Base-by-base conservation (phyloP, 2,797 vertebrate genomes). In the Myotis vivesi region DNA sequence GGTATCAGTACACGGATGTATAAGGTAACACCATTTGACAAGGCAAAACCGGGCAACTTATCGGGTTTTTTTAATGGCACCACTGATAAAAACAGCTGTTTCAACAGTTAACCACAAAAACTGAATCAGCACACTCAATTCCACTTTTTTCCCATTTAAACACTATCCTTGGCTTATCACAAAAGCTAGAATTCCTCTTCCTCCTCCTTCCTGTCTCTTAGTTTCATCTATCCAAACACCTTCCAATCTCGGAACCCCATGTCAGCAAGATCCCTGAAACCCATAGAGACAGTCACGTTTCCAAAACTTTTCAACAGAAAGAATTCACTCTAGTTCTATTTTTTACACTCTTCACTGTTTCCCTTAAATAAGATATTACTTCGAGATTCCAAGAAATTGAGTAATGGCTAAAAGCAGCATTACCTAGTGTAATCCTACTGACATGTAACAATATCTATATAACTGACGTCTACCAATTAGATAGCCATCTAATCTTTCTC, bases 301-400 rank as follows among this genome's bases (percentile, higher is more conserved):
- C 59, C 51, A 53, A 28, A 88, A 59, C 33, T 71, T 81, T 44
- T 44, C 57, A 66, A 44, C 51, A 72, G 20, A 89, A 62, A 68
- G 16, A 87, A 94, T 79, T 89, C 33, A 38, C 30, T 68, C 68
- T 66, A 2, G 62, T 80, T 93, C 33, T 64, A 7, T 73, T 76
- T 66, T 44, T 55, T 36, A 33, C 0, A 1, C 19, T 59, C 33
- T 9, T 12, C 46, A n/a, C 49, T 30, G 4, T 77, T 82, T 93
- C 83, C 62, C 44, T 73, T 69, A 85, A 69, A n/a, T 69, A 79
- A 83, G 64, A 28, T 16, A 69, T 5, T 59, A 28, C 28, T 94
- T 46, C 89, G 33, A 94, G 23, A 94, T 49, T 79, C 62, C 84
- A 89, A 69, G 23, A 68, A 88, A 91, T 2, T 64, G 62, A 80